Evolutionary conservation across 1,140 invertebrate species (phyloP).

Genomic region (Rhopalosiphum maidis): DNA sequence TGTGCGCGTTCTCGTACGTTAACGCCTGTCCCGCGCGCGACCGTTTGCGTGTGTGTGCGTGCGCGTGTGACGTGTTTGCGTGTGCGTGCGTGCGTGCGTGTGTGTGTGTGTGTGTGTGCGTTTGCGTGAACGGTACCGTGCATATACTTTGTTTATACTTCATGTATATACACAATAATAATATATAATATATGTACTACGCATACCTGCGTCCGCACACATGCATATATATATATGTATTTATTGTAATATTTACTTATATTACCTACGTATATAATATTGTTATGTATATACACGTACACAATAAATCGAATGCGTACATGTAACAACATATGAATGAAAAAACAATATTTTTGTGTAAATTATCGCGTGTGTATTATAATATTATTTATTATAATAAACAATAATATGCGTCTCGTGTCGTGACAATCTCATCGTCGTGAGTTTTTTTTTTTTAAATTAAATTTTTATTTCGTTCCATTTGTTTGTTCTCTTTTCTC

Average conservation of each 20-base stretch:
- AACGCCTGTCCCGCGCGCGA: neutral
- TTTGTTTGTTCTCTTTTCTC: neutral
- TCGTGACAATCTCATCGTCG: neutral
- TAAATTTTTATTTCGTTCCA: neutral
- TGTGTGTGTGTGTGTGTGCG: neutral
- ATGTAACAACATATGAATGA: neutral
- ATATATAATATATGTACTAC: neutral
- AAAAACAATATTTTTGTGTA: constrained; percentile 15
- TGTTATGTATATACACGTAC: neutral
- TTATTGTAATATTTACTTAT: neutral
- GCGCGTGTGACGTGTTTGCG: neutral
- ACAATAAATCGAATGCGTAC: neutral
- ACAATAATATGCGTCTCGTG: neutral
- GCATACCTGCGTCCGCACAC: neutral
- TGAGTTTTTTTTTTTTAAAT: neutral
- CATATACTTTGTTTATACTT: neutral
- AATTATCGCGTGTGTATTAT: neutral
- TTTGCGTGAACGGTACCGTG: neutral
- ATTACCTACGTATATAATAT: neutral
- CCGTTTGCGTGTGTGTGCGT: neutral
- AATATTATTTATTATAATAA: neutral
- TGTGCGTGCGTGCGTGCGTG: neutral
- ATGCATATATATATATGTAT: neutral
- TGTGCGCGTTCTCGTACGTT: neutral
- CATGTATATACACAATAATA: neutral